Evolutionary conservation across 2,797 vertebrate genomes (phyloP).

Genomic region (Pangasius djambal): DNA sequence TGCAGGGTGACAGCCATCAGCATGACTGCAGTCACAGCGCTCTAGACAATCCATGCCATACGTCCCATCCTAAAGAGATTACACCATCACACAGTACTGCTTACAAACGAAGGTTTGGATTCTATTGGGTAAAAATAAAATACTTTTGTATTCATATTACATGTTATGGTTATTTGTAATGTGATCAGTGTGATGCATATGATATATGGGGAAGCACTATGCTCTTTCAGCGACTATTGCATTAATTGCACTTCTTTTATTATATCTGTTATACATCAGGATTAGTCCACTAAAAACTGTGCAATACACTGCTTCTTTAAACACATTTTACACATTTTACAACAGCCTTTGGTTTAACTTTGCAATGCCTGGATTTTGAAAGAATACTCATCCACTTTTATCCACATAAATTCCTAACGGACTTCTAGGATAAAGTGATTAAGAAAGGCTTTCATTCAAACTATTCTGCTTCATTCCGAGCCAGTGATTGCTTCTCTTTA

Average conservation of each 20-base stretch:
- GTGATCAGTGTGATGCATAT: neutral
- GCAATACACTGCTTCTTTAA: neutral
- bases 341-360: neutral
- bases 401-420: neutral
- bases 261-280: neutral
- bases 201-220: neutral
- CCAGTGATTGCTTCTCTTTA: constrained; percentile 41
- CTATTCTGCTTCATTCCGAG: neutral
- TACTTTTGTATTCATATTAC: neutral
- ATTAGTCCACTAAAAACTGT: neutral
- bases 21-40: constrained; percentile 94
- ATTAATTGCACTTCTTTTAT: neutral
- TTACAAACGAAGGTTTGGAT: neutral
- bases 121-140: neutral
- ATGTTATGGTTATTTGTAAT: neutral
- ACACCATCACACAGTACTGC: constrained; percentile 3
- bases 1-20: constrained; percentile 90
- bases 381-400: constrained; percentile 5
- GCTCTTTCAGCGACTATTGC: neutral
- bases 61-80: constrained; percentile 81
- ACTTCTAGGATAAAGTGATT: constrained; percentile 14
- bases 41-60: constrained; percentile 90
- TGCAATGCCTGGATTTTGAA: neutral
- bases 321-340: neutral
- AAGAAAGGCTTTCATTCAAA: constrained; percentile 13